phyloP scores from a whole-genome alignment of 1,140 invertebrate genomes.

The Meloidogyne chitwoodi region DNA sequence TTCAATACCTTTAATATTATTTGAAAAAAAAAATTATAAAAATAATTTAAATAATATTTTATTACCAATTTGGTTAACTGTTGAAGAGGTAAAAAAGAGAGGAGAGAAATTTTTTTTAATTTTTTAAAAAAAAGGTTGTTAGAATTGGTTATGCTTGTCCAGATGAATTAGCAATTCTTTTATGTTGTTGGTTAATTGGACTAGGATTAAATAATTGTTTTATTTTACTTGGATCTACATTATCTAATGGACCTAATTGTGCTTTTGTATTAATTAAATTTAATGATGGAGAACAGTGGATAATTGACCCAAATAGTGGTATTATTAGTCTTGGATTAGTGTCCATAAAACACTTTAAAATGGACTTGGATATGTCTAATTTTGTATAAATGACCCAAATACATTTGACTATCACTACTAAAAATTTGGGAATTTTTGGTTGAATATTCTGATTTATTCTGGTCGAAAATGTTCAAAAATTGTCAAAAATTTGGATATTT shows the following conservation, averaged over 20 bases:
- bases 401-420: too few relatives aligned
- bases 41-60: not conserved
- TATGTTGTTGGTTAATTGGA: conserved; percentile 39
- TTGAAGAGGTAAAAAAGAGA: conserved; percentile 37
- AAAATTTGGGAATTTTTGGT: not conserved
- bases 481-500: not conserved
- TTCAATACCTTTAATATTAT: conserved; percentile 28
- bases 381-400: too few relatives aligned
- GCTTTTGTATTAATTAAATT: conserved; percentile 45
- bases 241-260: conserved; percentile 43
- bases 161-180: conserved; percentile 39
- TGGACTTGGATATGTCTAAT: too few relatives aligned
- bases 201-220: conserved; percentile 20
- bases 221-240: conserved; percentile 31
- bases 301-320: conserved; percentile 40
- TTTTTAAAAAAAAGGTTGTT: conserved; percentile 24
- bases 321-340: not conserved
- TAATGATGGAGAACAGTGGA: conserved; percentile 11
- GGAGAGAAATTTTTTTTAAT: not conserved
- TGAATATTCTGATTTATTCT: not conserved
- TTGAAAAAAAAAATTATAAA: not conserved
- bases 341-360: too few relatives aligned
- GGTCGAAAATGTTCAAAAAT: not conserved
- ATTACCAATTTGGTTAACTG: conserved; percentile 38
- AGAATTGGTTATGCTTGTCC: conserved; percentile 35